These are phyloP conservation scores for Proales similis DNA, from an alignment of 1,140 invertebrate species.

Conservation along the genomic window DNA sequence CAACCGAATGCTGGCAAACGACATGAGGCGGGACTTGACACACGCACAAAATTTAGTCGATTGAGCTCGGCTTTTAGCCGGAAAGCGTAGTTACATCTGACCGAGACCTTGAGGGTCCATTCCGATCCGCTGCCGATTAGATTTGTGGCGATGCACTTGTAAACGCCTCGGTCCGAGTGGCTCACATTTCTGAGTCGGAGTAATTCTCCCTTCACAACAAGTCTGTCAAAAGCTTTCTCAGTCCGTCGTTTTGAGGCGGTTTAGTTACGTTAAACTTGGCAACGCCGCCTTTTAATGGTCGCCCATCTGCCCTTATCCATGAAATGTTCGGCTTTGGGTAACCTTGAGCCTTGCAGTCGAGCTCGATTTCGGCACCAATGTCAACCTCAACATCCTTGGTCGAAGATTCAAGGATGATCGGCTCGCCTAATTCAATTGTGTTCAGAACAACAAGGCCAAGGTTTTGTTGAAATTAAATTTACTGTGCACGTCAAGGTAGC, in stretches of 20 bases:
- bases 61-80: not conserved
- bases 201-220: constrained; percentile 3
- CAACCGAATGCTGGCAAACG: constrained; percentile 26
- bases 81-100: constrained; percentile 13
- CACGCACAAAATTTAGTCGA: not conserved
- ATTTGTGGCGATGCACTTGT: constrained; percentile 35
- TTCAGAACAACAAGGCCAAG: not conserved
- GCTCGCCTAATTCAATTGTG: not conserved
- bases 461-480: not conserved
- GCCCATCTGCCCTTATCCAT: constrained; percentile 59
- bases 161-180: constrained; percentile 13
- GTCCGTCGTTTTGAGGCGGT: not conserved
- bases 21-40: constrained; percentile 28
- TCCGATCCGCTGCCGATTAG: constrained; percentile 23
- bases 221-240: not conserved
- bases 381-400: constrained; percentile 37
- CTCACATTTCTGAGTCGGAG: constrained; percentile 16
- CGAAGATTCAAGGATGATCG: constrained; percentile 27
- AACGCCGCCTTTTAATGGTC: constrained; percentile 40
- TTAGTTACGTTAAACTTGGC: constrained; percentile 23
- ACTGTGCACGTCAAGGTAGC: constrained; percentile 34
- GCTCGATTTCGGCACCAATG: constrained; percentile 11
- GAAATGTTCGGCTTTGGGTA: constrained; percentile 72
- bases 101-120: constrained; percentile 37
- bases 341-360: constrained; percentile 53